Percentiles rank a stretch among this genome's conserved stretches.
These are phyloP conservation scores for Epizoanthus ramosus DNA, from an alignment of 92 coral and sea anemone species.

Conservation along the genomic window DNA sequence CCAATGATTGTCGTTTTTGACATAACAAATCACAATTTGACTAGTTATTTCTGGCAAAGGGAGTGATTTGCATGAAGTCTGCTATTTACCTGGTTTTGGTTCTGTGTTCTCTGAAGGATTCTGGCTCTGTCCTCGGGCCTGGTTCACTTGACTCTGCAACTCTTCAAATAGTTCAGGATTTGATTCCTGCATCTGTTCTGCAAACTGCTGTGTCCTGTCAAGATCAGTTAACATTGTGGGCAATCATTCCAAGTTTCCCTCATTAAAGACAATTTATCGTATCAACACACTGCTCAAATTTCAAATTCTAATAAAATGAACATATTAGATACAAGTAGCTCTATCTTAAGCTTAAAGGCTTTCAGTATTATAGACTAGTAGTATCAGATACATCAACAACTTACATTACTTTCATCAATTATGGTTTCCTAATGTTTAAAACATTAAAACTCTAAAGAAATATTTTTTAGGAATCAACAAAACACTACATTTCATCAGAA, in stretches of 20 bases:
- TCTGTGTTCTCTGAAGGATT: constrained; percentile 31
- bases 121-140: constrained; percentile 51
- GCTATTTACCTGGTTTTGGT: constrained; percentile 35
- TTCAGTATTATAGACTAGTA: too few species aligned
- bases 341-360: too few species aligned
- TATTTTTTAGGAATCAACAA: too few species aligned
- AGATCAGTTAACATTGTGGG: background rate
- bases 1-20: too few species aligned
- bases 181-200: constrained; percentile 83
- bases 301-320: background rate
- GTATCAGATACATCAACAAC: too few species aligned
- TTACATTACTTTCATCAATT: too few species aligned
- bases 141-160: constrained; percentile 77
- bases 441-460: too few species aligned
- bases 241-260: background rate
- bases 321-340: too few species aligned
- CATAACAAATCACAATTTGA: too few species aligned
- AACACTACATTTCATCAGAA: background rate
- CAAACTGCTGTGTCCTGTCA: constrained; percentile 81
- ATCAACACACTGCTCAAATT: background rate
- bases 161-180: constrained; percentile 78
- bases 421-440: too few species aligned
- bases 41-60: background rate
- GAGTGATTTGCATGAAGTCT: background rate
- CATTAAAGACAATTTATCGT: background rate